Evolutionary conservation across 2,113 vertebrate genomes (phyloP), one percentile per base, ranked within the genome.

Genomic region (Mesocricetus auratus): DNA sequence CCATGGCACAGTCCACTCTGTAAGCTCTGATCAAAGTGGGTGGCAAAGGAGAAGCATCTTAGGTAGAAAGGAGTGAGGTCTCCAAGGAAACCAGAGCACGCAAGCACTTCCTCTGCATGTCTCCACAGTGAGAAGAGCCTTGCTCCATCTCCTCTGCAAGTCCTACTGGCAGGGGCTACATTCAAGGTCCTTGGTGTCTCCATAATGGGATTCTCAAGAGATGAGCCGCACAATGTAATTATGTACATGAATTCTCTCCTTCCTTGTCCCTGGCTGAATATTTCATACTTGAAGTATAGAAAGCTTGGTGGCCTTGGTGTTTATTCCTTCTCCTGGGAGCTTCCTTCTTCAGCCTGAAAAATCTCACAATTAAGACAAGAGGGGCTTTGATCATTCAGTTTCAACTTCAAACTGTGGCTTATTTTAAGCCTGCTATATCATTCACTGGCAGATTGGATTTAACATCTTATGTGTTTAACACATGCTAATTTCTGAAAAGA

Each of bases 331-430:
- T 88, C 62, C 74, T 74, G 17, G 24, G 74, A 90, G 53, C 47
- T 68, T 64, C 73, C 47, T 86, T 45, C 89, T 91, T 95, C 33
- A 89, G 71, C 68, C 11, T 73, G 26, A 79, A 56, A 56, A 93
- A 90, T 82, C 64, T 89, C 86, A 92, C 69, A 95, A 64, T 89
- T 79, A 93, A 90, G 73, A 93, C 87, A 50, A 89, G 47, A 83
- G 33, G 6, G 8, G 60, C 73, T 95, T 96, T 96, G 86, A 79
- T 94, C 53, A 42, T 93, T 96, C 66, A 58, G 36, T 93, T 96
- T 95, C 93, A 97, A 94, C 86, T 93, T 78, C 4, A 17, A 96
- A 78, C 89, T 56, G 24, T 91, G 39, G 73, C 47, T 97, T 89
- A 62, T 94, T 89, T 93, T 89, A 79, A 93, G 77, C 7, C 60